Percentiles rank a stretch among this genome's conserved stretches.
phyloP scores from a whole-genome alignment of 1,140 invertebrate genomes.

The Zaprionus tsacasi region DNA sequence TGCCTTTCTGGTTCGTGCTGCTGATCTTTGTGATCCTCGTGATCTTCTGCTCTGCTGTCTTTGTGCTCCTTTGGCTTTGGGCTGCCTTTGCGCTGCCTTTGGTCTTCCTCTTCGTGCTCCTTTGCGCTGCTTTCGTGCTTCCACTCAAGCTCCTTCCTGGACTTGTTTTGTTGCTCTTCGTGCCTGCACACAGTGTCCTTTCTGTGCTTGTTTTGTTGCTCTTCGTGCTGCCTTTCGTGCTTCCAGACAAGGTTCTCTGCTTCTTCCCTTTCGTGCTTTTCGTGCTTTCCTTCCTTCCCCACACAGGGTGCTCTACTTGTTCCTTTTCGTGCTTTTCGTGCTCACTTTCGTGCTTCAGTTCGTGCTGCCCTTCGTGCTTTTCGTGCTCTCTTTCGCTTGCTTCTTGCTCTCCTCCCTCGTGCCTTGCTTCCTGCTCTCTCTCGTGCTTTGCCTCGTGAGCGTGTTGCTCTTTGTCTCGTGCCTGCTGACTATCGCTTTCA shows the following conservation, averaged over 20 bases:
- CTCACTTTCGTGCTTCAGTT: too few species aligned
- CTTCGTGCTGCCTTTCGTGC: not conserved
- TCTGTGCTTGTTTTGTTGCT: slow-evolving; percentile 8
- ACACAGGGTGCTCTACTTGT: too few species aligned
- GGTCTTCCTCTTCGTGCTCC: not conserved
- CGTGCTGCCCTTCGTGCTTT: too few species aligned
- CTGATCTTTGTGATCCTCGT: not conserved
- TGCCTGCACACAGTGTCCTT: not conserved
- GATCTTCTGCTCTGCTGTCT: not conserved
- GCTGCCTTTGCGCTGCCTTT: too few species aligned
- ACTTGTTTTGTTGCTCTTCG: not conserved
- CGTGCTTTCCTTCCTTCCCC: too few species aligned
- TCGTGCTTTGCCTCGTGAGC: not conserved
- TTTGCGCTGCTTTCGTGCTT: not conserved
- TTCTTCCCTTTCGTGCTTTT: not conserved
- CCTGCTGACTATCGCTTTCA: slow-evolving; percentile 51
- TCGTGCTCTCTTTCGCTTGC: not conserved
- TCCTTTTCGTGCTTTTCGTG: too few species aligned
- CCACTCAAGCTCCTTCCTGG: too few species aligned
- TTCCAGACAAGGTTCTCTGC: too few species aligned
- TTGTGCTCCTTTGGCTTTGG: not conserved
- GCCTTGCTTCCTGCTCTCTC: not conserved
- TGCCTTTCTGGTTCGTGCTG: slow-evolving; percentile 22
- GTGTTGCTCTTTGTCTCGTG: not conserved
- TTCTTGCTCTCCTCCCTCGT: not conserved